Evolutionary conservation across 2,888 invertebrate genomes (phyloP).

Genomic region (Ophion costatus): DNA sequence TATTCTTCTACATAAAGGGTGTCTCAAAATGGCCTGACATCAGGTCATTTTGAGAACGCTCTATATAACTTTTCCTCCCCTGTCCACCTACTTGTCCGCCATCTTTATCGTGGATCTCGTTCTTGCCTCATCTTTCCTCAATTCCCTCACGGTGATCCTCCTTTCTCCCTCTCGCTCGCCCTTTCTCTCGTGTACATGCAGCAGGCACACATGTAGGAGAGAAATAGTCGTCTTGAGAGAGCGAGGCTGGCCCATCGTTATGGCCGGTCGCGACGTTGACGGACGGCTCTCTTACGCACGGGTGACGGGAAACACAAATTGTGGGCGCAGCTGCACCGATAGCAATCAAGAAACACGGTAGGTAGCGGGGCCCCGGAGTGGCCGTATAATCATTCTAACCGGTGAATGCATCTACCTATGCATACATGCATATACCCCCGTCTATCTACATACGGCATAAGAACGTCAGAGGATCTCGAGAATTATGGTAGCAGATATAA

Average conservation of each 20-base stretch:
- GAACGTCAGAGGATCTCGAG: slow-evolving; percentile 33
- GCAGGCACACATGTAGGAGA: neutral
- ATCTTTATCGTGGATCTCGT: slow-evolving; percentile 45
- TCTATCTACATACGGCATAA: slow-evolving; percentile 5
- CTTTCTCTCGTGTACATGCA: neutral
- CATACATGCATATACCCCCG: slow-evolving; percentile 33
- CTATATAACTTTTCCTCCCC: slow-evolving; percentile 5
- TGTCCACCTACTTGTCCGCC: slow-evolving; percentile 46
- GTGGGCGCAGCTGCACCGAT: slow-evolving; percentile 82
- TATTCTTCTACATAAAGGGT: slow-evolving; percentile 10
- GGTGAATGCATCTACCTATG: slow-evolving; percentile 65
- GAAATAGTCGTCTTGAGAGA: slow-evolving; percentile 43
- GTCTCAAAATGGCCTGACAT: too few species aligned
- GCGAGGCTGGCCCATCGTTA: slow-evolving; percentile 69
- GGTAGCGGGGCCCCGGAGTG: slow-evolving; percentile 72
- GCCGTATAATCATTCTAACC: slow-evolving; percentile 76
- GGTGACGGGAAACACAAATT: slow-evolving; percentile 78
- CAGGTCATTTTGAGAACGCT: too few species aligned
- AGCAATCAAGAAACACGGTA: slow-evolving; percentile 81
- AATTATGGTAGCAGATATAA: slow-evolving; percentile 18
- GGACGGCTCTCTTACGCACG: slow-evolving; percentile 81
- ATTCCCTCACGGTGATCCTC: neutral
- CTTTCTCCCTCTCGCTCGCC: slow-evolving; percentile 41
- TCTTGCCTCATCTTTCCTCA: slow-evolving; percentile 32
- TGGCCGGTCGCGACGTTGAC: slow-evolving; percentile 79